Conservation (phyloP, 1,140 invertebrate genomes). For the Polypedilum vanderplanki region DNA sequence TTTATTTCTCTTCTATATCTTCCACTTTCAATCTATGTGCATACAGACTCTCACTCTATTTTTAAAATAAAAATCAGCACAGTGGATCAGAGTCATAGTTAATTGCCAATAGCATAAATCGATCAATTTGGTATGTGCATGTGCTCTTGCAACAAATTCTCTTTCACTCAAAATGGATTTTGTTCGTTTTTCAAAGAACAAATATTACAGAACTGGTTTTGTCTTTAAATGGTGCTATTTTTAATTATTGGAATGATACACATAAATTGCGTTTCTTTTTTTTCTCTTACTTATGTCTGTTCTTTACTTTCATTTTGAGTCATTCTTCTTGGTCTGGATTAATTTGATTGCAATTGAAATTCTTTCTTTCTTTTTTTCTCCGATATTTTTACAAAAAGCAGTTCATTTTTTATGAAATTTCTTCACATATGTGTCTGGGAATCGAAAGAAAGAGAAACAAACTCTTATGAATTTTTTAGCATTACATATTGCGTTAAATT, state of each 20-base stretch:
- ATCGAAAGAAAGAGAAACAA: no score
- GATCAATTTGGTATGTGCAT: background rate
- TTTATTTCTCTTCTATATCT: background rate
- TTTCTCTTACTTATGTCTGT: background rate
- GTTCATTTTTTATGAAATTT: no score
- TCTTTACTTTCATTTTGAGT: background rate
- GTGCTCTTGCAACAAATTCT: background rate
- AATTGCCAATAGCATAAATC: background rate
- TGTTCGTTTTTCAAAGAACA: background rate
- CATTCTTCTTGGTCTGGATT: background rate
- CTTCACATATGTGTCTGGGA: no score
- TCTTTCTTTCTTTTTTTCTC: background rate
- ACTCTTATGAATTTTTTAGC: background rate
- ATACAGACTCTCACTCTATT: background rate
- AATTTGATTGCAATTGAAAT: background rate
- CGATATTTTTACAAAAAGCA: no score
- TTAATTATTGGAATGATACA: background rate
- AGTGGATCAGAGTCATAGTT: background rate
- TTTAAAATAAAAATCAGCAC: constrained; percentile 13
- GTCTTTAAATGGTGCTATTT: constrained; percentile 2
- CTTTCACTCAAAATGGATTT: background rate
- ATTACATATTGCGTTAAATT: constrained; percentile 13
- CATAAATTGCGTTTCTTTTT: background rate
- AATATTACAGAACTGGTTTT: background rate
- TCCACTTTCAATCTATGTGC: background rate